Conservation (phyloP, 1,140 invertebrate genomes). For the Aphis craccivora region DNA sequence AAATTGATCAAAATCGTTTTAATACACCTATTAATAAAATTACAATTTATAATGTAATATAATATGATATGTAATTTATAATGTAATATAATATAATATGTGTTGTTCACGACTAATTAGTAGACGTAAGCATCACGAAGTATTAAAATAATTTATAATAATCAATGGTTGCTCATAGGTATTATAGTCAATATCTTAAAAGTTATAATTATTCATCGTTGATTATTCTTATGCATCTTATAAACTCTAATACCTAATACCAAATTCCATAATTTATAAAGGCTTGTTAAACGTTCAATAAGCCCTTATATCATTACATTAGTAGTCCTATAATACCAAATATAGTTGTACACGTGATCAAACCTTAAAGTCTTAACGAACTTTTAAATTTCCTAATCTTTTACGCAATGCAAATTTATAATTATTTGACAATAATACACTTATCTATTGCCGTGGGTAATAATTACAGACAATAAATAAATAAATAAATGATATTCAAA, state of each 20-base stretch:
- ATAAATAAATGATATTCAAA: neutral
- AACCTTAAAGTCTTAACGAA: neutral
- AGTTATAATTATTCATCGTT: neutral
- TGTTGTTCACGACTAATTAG: neutral
- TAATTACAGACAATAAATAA: neutral
- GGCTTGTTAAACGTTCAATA: neutral
- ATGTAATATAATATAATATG: neutral
- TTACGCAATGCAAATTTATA: neutral
- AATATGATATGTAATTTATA: neutral
- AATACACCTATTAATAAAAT: neutral
- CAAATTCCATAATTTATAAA: neutral
- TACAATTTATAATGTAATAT: neutral
- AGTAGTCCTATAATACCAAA: neutral
- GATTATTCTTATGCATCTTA: neutral
- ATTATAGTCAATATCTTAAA: neutral
- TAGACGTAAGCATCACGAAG: neutral
- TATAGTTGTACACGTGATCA: neutral
- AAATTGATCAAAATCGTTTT: neutral
- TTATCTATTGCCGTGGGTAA: too few relatives aligned
- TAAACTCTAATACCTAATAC: neutral
- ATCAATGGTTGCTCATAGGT: neutral
- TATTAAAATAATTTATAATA: neutral
- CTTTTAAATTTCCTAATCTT: neutral
- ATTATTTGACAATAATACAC: neutral
- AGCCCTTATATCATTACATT: neutral